Base-by-base conservation (phyloP, 2,888 invertebrate species). In the Dynastes tityus region DNA sequence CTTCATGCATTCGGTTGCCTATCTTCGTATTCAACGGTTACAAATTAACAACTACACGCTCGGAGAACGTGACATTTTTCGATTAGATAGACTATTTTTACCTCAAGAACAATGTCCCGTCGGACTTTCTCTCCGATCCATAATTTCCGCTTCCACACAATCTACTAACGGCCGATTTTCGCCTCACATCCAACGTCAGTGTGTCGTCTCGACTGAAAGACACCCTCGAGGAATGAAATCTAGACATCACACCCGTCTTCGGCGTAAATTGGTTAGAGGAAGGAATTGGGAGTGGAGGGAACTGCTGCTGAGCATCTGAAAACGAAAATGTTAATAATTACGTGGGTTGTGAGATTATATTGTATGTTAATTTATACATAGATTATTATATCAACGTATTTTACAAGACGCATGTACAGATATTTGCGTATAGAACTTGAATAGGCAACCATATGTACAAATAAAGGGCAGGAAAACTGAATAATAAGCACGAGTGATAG, bases 31-130 rank as follows among this genome's bases (percentile, higher is more conserved):
- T 55, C 16, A 22, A 55, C 16, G 22, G 8, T 16, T 55, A 9
- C 22, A 22, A 58, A 58, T 58, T 22, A 9, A 27, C 8, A 22
- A 6, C 27, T 63, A 32, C 13, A 63, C n/a, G 29, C 27, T 63
- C 4, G 2, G 29, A 32, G 63, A 63, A 63, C 55, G 55, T 32
- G 29, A 63, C 29, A 63, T 13, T 63, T 63, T 63, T 63, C 63
- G 9, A 68, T 51, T 68, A 22, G n/a, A 45, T 29, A 29, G 51
- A 11, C 27, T 68, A 68, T 68, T 49, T 13, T 87, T 82, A 93
- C 94, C 93, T 92, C 37, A 94, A 89, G 27, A 92, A 90, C 13
- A 93, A 88, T 5, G 91, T 91, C 13, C 94, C 93, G 86, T 94
- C 91, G 2, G 90, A 87, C 2, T 91, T 87, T 58, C 91, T 88